Base-by-base conservation (phyloP, 2,888 invertebrate genomes). In the Nomada fabriciana region DNA sequence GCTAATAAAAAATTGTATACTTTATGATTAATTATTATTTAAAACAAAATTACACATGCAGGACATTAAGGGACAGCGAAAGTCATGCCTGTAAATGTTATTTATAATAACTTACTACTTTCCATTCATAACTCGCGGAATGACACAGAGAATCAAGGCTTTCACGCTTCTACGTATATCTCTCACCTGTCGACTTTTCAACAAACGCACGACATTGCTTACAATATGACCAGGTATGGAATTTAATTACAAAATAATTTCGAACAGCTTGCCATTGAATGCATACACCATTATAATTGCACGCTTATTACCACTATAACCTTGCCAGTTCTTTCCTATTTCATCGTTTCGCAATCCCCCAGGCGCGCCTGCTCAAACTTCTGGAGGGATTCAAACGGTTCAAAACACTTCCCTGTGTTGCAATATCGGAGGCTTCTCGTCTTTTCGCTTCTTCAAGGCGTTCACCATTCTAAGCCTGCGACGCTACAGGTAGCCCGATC, bases 211-310 rank as follows among this genome's bases (percentile, higher is more conserved):
- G n/a, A 10, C 23, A 23, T 20, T 15, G 43, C 29, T 29, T 20
- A 55, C 57, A 15, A 42, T 4, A 42, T 43, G 29, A 74, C 61
- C 75, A 36, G 36, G 36, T 36, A 36, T 29, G 29, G 29, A 29
- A 7, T 36, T 36, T 36, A 36, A 36, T 36, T 36, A 7, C 1
- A 36, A 36, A 83, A 84, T 36, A 52, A 72, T 36, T 36, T 36
- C 36, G 36, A 36, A 36, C 36, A 36, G 36, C 36, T 36, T 36
- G 36, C 69, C 72, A 61, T 80, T 76, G 76, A 82, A 60, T 74
- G 83, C 80, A 75, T 36, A 36, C 36, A 7, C 36, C 73, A 76
- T 77, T 86, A 86, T 86, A 86, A 86, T 80, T 82, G 82, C 82
- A 60, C 60, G 69, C 64, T 78, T 80, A 86, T 86, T 82, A 76